Evolutionary conservation across 2,797 vertebrate species (phyloP).

Genomic region (Strix occidentalis): DNA sequence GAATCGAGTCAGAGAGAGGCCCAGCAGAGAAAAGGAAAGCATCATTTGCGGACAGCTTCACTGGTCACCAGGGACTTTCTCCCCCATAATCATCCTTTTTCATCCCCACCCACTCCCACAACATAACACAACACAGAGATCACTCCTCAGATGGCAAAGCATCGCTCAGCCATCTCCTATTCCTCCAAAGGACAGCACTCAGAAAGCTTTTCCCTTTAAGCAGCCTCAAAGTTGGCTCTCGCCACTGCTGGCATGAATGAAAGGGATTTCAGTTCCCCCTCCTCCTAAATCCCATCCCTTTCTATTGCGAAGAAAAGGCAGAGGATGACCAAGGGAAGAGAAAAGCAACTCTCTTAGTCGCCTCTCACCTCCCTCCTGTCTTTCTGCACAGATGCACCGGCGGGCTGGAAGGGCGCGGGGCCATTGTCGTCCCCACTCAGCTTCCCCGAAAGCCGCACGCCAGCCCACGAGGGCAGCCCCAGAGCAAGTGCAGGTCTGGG

Average conservation of each 20-base stretch:
- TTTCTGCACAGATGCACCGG: not conserved
- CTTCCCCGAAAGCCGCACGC: not conserved
- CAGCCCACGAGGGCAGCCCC: not conserved
- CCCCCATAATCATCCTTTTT: not conserved
- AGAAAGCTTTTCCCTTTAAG: not conserved
- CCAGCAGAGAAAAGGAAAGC: not conserved
- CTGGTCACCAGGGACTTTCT: not conserved
- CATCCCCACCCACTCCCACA: not conserved
- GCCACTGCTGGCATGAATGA: not conserved
- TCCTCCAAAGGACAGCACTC: not conserved
- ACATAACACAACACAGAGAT: not conserved
- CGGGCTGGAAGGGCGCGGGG: not conserved
- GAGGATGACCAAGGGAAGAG: not conserved
- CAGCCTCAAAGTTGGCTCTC: conserved; percentile 56
- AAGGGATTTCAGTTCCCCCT: not conserved
- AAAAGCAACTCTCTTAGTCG: not conserved
- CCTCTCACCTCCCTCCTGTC: not conserved
- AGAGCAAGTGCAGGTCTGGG: not conserved
- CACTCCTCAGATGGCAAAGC: not conserved
- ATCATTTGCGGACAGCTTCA: not conserved
- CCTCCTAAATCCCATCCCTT: conserved; percentile 9
- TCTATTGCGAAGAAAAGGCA: not conserved
- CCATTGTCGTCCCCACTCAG: not conserved
- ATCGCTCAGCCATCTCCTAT: not conserved
- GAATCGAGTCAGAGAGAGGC: not conserved